These are phyloP conservation scores for Genyomyrus donnyi DNA, from an alignment of 2,113 vertebrate genomes.

Conservation along the genomic window DNA sequence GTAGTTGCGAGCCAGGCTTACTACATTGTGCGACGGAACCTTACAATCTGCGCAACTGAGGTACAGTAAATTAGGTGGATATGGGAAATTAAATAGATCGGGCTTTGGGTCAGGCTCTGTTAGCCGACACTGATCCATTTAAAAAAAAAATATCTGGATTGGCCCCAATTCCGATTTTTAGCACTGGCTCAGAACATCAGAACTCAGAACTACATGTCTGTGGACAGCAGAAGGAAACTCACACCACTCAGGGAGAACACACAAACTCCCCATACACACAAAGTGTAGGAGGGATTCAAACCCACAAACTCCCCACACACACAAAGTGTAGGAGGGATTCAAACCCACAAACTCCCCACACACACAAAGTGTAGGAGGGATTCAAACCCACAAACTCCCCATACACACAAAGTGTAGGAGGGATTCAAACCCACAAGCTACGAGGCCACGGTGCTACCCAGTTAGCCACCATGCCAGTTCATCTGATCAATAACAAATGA, in stretches of 20 bases:
- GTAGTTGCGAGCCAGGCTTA: not conserved
- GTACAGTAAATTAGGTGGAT: not conserved
- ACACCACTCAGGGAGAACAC: not conserved
- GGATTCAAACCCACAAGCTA: not conserved
- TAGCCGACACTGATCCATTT: not conserved
- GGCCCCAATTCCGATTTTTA: not conserved
- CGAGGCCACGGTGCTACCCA: not conserved
- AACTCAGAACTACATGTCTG: not conserved
- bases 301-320: too few relatives aligned
- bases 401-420: not conserved
- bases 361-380: not conserved
- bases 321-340: not conserved
- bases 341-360: not conserved
- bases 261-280: not conserved
- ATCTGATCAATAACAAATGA: not conserved
- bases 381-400: not conserved
- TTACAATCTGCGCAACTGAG: not conserved
- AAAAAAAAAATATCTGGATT: not conserved
- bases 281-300: too few relatives aligned
- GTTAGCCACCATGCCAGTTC: not conserved
- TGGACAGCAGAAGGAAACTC: not conserved
- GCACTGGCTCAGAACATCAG: not conserved
- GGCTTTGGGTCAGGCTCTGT: not conserved
- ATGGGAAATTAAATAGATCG: not conserved
- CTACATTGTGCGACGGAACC: not conserved